Conservation (phyloP, 37 sponge, comb jelly and placozoan species). For the Amphimedon queenslandica region DNA sequence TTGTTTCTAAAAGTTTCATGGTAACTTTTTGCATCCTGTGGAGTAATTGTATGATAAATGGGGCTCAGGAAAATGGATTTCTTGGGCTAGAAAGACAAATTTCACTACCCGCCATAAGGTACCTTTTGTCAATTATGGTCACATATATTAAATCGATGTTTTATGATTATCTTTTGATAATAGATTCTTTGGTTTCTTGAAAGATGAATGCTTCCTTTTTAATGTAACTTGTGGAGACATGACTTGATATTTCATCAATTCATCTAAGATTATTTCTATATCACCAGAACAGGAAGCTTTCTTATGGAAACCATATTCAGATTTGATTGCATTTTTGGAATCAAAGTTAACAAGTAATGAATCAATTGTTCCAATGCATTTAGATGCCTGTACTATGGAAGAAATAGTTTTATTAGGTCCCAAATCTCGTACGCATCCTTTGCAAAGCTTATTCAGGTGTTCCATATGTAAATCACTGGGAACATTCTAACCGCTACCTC, state of each 20-base stretch:
- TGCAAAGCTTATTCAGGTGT: slow-evolving; percentile 1
- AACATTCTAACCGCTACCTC: slow-evolving; percentile 6
- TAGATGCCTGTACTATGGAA: not conserved
- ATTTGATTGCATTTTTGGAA: not conserved
- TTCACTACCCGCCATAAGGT: too few relatives aligned
- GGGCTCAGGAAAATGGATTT: too few relatives aligned
- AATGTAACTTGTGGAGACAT: not conserved
- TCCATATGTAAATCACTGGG: slow-evolving; percentile 17
- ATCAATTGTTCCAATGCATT: slow-evolving; percentile 2
- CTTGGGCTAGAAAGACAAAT: too few relatives aligned
- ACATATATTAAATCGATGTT: too few relatives aligned
- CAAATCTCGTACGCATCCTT: not conserved
- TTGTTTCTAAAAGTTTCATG: too few relatives aligned
- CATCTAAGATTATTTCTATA: not conserved
- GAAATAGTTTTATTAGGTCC: slow-evolving; percentile 17
- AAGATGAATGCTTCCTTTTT: not conserved
- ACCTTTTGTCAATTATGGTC: too few relatives aligned
- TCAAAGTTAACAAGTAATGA: slow-evolving; percentile 7
- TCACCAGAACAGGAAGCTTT: not conserved
- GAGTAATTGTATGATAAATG: too few relatives aligned
- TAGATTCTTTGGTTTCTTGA: too few relatives aligned
- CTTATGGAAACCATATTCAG: not conserved
- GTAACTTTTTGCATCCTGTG: too few relatives aligned
- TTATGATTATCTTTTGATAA: too few relatives aligned
- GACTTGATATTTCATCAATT: not conserved